These are phyloP conservation scores for Corapipo altera DNA, from an alignment of 2,113 vertebrate species.

Conservation along the genomic window DNA sequence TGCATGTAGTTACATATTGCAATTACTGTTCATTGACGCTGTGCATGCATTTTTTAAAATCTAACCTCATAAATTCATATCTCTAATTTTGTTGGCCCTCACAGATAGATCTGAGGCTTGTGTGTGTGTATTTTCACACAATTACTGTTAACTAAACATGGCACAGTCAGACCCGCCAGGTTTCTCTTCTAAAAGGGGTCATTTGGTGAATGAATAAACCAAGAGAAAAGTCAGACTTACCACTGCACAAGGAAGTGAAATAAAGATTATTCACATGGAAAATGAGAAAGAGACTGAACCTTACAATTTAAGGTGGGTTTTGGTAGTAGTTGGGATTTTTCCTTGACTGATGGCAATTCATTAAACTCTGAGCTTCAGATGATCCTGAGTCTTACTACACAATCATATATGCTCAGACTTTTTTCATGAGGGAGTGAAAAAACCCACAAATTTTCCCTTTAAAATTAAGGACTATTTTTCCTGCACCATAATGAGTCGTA, in stretches of 20 bases:
- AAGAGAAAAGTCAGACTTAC: background rate
- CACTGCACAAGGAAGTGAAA: background rate
- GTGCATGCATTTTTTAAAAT: background rate
- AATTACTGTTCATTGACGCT: slow-evolving; percentile 9
- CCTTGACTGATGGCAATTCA: background rate
- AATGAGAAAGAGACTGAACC: background rate
- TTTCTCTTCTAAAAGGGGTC: background rate
- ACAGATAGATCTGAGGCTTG: background rate
- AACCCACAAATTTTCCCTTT: background rate
- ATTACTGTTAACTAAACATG: background rate
- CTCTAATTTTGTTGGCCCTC: background rate
- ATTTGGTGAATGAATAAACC: background rate
- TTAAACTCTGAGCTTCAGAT: background rate
- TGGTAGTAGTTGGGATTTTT: background rate
- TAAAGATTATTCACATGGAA: background rate
- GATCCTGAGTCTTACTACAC: background rate
- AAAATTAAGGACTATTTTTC: background rate
- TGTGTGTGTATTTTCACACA: background rate
- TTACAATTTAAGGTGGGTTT: background rate
- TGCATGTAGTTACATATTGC: background rate
- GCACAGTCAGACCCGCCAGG: background rate
- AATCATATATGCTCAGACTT: background rate
- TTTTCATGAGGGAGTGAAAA: background rate
- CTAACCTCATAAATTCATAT: background rate
- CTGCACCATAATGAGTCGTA: background rate